Evolutionary conservation across 2,797 vertebrate species (phyloP).

Genomic region (Gouania willdenowi): DNA sequence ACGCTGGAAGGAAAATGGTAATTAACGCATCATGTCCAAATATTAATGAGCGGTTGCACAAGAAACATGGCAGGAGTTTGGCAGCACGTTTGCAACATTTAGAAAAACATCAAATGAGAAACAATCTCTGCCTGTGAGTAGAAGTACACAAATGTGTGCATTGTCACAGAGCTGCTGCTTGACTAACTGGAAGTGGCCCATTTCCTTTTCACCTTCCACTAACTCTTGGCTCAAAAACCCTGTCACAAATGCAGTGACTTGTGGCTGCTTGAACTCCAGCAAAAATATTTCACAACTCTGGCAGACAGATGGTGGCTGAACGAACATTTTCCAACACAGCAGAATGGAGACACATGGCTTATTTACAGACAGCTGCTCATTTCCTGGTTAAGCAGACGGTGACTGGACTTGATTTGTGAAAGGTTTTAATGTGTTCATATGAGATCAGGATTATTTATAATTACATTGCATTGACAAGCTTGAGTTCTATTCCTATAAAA

Average conservation of each 20-base stretch:
- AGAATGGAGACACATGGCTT: slow-evolving; percentile 32
- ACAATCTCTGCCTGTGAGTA: too few species aligned
- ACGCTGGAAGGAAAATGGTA: slow-evolving; percentile 7
- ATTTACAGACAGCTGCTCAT: slow-evolving; percentile 33
- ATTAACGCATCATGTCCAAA: slow-evolving; percentile 24
- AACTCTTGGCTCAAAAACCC: not conserved
- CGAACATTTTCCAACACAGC: slow-evolving; percentile 31
- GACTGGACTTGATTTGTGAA: slow-evolving; percentile 9
- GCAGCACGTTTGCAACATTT: not conserved
- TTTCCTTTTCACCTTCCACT: slow-evolving; percentile 8
- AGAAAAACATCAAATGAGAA: slow-evolving; percentile 1
- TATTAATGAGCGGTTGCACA: not conserved
- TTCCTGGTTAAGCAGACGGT: slow-evolving; percentile 20
- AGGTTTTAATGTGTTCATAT: not conserved
- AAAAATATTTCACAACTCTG: slow-evolving; percentile 60
- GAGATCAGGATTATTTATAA: not conserved
- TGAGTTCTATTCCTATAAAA: too few species aligned
- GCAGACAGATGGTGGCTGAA: slow-evolving; percentile 23
- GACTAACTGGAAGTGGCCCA: too few species aligned
- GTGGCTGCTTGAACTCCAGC: slow-evolving; percentile 35
- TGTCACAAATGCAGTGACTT: slow-evolving; percentile 20
- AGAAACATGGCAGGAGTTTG: not conserved
- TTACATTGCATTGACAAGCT: too few species aligned
- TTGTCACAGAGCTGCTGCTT: too few species aligned
- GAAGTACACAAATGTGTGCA: too few species aligned